Conservation (phyloP, 2,797 vertebrate species). For the Microctenopoma lineatum region DNA sequence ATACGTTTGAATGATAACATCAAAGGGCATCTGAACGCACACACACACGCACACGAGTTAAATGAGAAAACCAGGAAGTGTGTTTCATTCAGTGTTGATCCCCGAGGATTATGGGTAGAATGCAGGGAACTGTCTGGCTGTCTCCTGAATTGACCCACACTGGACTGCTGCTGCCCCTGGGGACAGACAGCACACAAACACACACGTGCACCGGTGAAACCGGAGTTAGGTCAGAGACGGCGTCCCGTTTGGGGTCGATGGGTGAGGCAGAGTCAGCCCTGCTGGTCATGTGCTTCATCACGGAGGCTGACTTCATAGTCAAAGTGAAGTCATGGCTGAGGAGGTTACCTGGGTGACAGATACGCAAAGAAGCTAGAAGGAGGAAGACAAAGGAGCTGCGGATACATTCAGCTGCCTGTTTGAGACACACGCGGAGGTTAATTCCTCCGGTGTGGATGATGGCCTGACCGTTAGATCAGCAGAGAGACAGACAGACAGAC, state of each 20-base stretch:
- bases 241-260: constrained; percentile 39
- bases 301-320: constrained; percentile 81
- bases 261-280: constrained; percentile 51
- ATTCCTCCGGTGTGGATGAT: constrained; percentile 27
- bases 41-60: constrained; percentile 25
- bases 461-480: constrained; percentile 51
- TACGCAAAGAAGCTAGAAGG: constrained; percentile 7
- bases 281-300: constrained; percentile 67
- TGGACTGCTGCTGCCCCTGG: constrained; percentile 26
- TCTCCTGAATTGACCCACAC: constrained; percentile 60
- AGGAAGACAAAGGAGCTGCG: not conserved
- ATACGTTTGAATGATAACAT: constrained; percentile 64
- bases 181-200: constrained; percentile 29
- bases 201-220: constrained; percentile 30
- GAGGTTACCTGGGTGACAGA: constrained; percentile 22
- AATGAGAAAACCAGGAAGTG: constrained; percentile 69
- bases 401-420: constrained; percentile 11
- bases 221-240: constrained; percentile 30
- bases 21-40: constrained; percentile 43
- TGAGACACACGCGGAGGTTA: constrained; percentile 39
- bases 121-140: constrained; percentile 67
- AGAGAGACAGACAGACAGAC: constrained; percentile 40
- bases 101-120: constrained; percentile 76
- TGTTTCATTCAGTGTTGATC: constrained; percentile 71
- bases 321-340: constrained; percentile 76